Percentiles rank a stretch among this genome's conserved stretches.
Conservation (phyloP, 1,140 invertebrate genomes). For the Aphelenchoides besseyi region DNA sequence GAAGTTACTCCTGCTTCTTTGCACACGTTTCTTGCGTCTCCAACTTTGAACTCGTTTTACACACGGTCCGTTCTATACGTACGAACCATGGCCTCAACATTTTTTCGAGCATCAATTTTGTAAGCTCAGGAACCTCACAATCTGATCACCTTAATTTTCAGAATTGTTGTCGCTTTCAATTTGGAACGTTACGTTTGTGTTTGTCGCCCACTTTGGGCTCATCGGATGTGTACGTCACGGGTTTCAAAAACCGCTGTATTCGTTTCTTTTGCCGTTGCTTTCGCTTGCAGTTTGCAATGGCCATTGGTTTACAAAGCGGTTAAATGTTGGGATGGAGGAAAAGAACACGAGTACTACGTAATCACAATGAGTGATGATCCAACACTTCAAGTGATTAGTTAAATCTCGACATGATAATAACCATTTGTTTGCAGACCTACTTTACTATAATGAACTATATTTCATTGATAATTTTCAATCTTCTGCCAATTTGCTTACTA, state of each 20-base stretch:
- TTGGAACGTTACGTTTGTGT: slow-evolving; percentile 60
- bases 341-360: slow-evolving; percentile 39
- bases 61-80: slow-evolving; percentile 55
- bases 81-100: slow-evolving; percentile 59
- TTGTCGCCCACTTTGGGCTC: slow-evolving; percentile 54
- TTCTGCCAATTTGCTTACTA: slow-evolving; percentile 52
- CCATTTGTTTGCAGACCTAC: slow-evolving; percentile 52
- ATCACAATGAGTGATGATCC: slow-evolving; percentile 39
- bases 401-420: background rate
- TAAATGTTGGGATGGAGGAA: slow-evolving; percentile 39
- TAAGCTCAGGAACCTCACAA: slow-evolving; percentile 35
- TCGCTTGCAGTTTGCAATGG: slow-evolving; percentile 58
- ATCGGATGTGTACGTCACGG: slow-evolving; percentile 54
- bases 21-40: slow-evolving; percentile 32
- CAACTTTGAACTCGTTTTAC: slow-evolving; percentile 51
- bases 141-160: slow-evolving; percentile 23
- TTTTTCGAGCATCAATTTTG: slow-evolving; percentile 61
- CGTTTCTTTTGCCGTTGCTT: slow-evolving; percentile 46
- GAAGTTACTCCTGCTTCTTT: slow-evolving; percentile 56
- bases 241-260: slow-evolving; percentile 46
- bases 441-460: slow-evolving; percentile 58
- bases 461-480: slow-evolving; percentile 54
- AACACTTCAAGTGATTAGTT: slow-evolving; percentile 31
- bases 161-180: slow-evolving; percentile 62
- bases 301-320: slow-evolving; percentile 51